Percentiles rank a stretch among this genome's conserved stretches.
Conservation (phyloP, 2,113 vertebrate species). For the Tyto alba region DNA sequence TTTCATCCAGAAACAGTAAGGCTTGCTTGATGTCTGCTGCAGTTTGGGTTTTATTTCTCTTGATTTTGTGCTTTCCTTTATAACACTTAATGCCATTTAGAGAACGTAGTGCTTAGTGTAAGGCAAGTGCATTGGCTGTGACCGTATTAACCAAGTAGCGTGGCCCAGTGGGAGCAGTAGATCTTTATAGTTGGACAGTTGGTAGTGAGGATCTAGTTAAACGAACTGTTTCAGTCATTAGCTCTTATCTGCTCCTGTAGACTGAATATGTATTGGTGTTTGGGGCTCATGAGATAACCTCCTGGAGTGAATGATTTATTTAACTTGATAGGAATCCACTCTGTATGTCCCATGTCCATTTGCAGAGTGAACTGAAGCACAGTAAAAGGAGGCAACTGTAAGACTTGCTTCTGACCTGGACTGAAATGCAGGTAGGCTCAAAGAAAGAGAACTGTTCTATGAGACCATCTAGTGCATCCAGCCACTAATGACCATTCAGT, state of each 20-base stretch:
- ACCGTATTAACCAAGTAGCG: not conserved
- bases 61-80: not conserved
- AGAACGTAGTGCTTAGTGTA: not conserved
- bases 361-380: not conserved
- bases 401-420: not conserved
- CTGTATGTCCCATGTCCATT: not conserved
- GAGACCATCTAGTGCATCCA: not conserved
- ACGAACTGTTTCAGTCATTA: not conserved
- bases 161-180: not conserved
- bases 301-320: not conserved
- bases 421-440: not conserved
- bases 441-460: not conserved
- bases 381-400: not conserved
- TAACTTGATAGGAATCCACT: no score
- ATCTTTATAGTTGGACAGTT: not conserved
- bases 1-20: not conserved
- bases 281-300: not conserved
- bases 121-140: not conserved
- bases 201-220: not conserved
- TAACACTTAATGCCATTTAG: not conserved
- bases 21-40: not conserved
- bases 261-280: not conserved
- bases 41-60: not conserved
- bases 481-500: not conserved
- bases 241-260: not conserved